Evolutionary conservation across 2,888 invertebrate species (phyloP).

Genomic region (Diarsia mendica): DNA sequence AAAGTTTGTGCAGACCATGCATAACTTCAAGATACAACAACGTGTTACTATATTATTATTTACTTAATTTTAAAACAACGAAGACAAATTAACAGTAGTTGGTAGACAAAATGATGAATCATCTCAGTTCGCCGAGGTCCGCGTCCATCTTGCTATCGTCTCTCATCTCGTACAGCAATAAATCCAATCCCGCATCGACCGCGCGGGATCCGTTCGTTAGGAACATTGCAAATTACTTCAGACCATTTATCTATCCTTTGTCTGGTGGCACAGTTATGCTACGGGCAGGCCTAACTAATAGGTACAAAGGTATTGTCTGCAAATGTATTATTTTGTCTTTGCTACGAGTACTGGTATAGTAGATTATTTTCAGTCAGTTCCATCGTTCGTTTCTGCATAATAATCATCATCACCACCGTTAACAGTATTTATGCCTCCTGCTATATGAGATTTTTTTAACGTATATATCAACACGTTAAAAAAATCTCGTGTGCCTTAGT

Average conservation of each 20-base stretch:
- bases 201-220: background rate
- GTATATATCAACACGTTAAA: too few relatives aligned
- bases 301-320: background rate
- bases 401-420: background rate
- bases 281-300: conserved; percentile 12
- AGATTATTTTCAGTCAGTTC: background rate
- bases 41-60: background rate
- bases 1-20: background rate
- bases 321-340: conserved; percentile 15
- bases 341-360: too few relatives aligned
- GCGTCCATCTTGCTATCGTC: background rate
- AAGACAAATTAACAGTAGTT: background rate
- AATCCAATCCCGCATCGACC: conserved; percentile 26
- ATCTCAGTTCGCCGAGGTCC: background rate
- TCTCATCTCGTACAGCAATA: conserved; percentile 20
- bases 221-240: conserved; percentile 42
- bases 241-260: conserved; percentile 39
- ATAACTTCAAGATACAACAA: background rate
- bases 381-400: background rate
- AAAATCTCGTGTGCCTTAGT: background rate
- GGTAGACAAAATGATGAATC: conserved; percentile 3
- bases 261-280: conserved; percentile 24
- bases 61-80: background rate
- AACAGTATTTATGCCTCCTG: background rate
- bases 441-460: too few relatives aligned